A percentile compares a stretch with the other conserved stretches of the same genome.
These are phyloP conservation scores for Galeruca laticollis DNA, from an alignment of 2,888 invertebrate species.

Conservation along the genomic window DNA sequence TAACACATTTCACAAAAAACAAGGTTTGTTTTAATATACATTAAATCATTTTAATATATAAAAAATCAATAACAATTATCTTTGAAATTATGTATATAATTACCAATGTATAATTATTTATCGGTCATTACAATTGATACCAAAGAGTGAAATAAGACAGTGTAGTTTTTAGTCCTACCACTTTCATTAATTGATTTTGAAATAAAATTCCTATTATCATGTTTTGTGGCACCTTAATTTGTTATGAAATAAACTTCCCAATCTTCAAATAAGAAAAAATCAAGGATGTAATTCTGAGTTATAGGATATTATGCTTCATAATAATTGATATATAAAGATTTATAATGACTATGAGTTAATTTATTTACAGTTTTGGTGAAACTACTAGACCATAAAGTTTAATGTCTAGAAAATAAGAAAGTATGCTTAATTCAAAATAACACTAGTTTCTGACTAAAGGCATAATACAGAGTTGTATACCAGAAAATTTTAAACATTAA, in stretches of 20 bases:
- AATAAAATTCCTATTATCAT: too few relatives aligned
- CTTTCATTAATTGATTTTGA: too few relatives aligned
- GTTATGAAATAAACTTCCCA: background rate
- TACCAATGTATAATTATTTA: too few relatives aligned
- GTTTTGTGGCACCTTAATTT: background rate
- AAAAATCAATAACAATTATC: too few relatives aligned
- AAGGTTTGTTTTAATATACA: too few relatives aligned
- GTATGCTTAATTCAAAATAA: background rate
- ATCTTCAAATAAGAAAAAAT: background rate
- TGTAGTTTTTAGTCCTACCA: too few relatives aligned
- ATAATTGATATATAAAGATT: background rate
- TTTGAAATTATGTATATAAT: too few relatives aligned
- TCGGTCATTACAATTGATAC: too few relatives aligned
- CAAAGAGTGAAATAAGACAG: too few relatives aligned
- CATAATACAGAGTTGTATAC: background rate
- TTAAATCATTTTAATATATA: too few relatives aligned
- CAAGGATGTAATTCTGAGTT: background rate
- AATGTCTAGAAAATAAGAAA: conserved; percentile 2
- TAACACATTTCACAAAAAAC: too few relatives aligned
- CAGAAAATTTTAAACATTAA: too few relatives aligned
- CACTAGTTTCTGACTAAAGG: background rate
- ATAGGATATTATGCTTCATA: background rate
- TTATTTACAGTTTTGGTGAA: background rate
- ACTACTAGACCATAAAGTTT: background rate
- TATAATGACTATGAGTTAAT: background rate